A percentile compares a stretch with the other conserved stretches of the same genome.
These are phyloP conservation scores for Pelochelys cantorii DNA, from an alignment of 2,797 vertebrate genomes.

Conservation along the genomic window DNA sequence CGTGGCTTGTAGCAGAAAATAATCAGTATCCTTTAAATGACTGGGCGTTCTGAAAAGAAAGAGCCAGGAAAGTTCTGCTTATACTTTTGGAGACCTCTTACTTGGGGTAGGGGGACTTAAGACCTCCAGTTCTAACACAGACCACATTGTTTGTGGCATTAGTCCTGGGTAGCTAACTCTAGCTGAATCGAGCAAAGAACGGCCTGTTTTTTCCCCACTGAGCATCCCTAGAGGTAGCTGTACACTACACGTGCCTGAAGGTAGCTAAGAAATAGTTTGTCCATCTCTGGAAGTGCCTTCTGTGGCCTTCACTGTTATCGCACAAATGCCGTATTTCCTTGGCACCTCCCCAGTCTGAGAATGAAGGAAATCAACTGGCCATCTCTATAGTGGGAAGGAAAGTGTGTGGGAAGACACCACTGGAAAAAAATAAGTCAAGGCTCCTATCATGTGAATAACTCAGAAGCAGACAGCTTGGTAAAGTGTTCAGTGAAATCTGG, in stretches of 20 bases:
- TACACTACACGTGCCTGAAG: neutral
- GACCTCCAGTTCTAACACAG: conserved; percentile 46
- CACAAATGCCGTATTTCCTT: conserved; percentile 38
- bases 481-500: neutral
- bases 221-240: neutral
- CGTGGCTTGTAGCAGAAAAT: conserved; percentile 45
- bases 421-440: neutral
- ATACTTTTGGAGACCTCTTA: conserved; percentile 57
- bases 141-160: conserved; percentile 20
- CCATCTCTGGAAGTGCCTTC: conserved; percentile 52
- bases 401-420: conserved; percentile 11
- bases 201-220: neutral
- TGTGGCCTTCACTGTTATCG: conserved; percentile 40
- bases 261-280: neutral
- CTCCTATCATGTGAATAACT: neutral
- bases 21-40: conserved; percentile 48
- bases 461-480: conserved; percentile 8
- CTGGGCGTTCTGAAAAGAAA: conserved; percentile 30
- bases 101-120: conserved; percentile 54
- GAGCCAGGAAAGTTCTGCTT: conserved; percentile 53
- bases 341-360: conserved; percentile 38
- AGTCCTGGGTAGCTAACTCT: neutral
- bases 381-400: conserved; percentile 19
- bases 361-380: conserved; percentile 58
- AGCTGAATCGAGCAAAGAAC: conserved; percentile 13